These are phyloP conservation scores for Macrobrachium rosenbergii DNA, from an alignment of 1,140 invertebrate genomes.

Conservation along the genomic window DNA sequence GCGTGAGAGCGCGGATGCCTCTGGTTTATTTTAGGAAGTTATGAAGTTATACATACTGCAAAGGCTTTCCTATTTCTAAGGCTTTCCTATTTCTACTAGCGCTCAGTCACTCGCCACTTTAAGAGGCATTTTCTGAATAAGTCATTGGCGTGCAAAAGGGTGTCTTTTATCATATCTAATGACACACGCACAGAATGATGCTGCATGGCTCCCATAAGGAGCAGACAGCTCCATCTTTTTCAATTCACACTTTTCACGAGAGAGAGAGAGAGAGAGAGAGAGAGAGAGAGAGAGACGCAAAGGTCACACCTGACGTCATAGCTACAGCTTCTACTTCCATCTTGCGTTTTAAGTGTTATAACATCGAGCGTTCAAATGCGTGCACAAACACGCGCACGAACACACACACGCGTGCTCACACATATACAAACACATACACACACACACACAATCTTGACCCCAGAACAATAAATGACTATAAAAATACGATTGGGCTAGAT, in stretches of 20 bases:
- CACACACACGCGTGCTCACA: too few species aligned
- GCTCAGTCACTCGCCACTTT: too few species aligned
- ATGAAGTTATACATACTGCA: too few species aligned
- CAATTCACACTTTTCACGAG: background rate
- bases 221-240: background rate
- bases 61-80: too few species aligned
- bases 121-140: too few species aligned
- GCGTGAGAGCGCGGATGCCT: too few species aligned
- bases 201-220: background rate
- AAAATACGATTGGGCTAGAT: background rate
- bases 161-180: too few species aligned
- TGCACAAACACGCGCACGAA: conserved; percentile 7
- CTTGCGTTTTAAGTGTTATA: too few species aligned
- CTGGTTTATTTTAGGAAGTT: too few species aligned
- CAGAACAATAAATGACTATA: background rate
- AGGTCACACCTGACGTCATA: background rate
- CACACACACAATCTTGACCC: background rate
- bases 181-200: background rate
- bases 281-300: conserved; percentile 15
- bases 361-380: background rate
- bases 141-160: too few species aligned
- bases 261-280: conserved; percentile 21
- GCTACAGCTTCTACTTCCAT: background rate
- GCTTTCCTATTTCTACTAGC: too few species aligned
- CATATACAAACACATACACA: too few species aligned